Conservation (phyloP, 2,888 invertebrate genomes). For the Phragmatobia fuliginosa region DNA sequence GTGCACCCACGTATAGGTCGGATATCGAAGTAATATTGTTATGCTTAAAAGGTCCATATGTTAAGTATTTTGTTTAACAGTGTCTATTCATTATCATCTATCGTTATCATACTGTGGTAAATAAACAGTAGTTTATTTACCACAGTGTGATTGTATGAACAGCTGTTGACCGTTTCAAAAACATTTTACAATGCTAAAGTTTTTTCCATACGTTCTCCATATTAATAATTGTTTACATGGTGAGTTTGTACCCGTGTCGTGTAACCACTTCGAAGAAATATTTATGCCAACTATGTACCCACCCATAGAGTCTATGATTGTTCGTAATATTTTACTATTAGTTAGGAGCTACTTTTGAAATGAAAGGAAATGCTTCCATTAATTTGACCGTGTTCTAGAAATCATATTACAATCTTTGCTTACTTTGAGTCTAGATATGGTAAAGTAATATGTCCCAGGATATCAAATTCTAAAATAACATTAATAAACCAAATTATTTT, state of each 20-base stretch:
- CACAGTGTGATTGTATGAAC: background rate
- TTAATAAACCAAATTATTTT: too few species aligned
- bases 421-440: background rate
- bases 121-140: background rate
- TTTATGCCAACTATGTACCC: background rate
- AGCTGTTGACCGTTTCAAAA: background rate
- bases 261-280: background rate
- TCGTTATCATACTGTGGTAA: too few species aligned
- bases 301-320: background rate
- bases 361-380: background rate
- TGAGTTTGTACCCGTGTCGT: background rate
- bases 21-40: too few species aligned
- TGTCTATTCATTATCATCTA: background rate
- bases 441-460: too few species aligned
- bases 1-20: too few species aligned
- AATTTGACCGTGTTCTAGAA: background rate
- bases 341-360: background rate
- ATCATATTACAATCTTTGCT: background rate
- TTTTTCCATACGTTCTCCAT: background rate
- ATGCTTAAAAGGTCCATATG: too few species aligned
- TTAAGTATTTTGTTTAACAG: too few species aligned
- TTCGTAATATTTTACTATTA: background rate
- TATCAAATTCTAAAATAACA: too few species aligned
- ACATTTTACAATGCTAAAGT: background rate
- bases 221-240: background rate